Conservation (phyloP, 2,797 vertebrate genomes). For the Gouania willdenowi region DNA sequence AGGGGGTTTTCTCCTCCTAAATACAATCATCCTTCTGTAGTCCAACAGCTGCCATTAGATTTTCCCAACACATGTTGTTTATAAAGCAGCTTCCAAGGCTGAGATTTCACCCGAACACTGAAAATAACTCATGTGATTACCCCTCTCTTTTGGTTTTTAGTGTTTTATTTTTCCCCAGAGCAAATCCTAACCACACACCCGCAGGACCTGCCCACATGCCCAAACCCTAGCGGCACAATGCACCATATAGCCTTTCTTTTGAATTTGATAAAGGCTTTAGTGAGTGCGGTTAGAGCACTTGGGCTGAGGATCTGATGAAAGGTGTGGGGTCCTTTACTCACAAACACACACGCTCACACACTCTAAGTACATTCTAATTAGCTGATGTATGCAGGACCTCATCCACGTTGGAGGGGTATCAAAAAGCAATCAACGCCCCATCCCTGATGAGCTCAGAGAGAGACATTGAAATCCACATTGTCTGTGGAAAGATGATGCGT, state of each 20-base stretch:
- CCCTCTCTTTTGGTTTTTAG: conserved; percentile 20
- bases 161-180: conserved; percentile 31
- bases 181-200: background rate
- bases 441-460: conserved; percentile 78
- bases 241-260: conserved; percentile 39
- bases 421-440: conserved; percentile 86
- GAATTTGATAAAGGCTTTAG: conserved; percentile 61
- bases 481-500: conserved; percentile 73
- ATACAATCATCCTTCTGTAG: conserved; percentile 5
- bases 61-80: background rate
- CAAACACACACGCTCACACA: conserved; percentile 48
- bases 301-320: conserved; percentile 68
- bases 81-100: conserved; percentile 2
- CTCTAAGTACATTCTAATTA: conserved; percentile 76
- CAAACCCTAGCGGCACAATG: background rate
- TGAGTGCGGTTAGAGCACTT: conserved; percentile 62
- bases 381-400: conserved; percentile 79
- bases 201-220: background rate
- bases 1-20: background rate
- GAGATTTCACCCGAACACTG: conserved; percentile 8
- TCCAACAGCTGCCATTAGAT: conserved; percentile 11
- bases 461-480: conserved; percentile 73
- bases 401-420: conserved; percentile 82
- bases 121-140: conserved; percentile 7
- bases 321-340: conserved; percentile 62